Evolutionary conservation across 2,888 invertebrate species (phyloP), one percentile per base, ranked within the genome.

Genomic region (Pandemis cinnamomeana): DNA sequence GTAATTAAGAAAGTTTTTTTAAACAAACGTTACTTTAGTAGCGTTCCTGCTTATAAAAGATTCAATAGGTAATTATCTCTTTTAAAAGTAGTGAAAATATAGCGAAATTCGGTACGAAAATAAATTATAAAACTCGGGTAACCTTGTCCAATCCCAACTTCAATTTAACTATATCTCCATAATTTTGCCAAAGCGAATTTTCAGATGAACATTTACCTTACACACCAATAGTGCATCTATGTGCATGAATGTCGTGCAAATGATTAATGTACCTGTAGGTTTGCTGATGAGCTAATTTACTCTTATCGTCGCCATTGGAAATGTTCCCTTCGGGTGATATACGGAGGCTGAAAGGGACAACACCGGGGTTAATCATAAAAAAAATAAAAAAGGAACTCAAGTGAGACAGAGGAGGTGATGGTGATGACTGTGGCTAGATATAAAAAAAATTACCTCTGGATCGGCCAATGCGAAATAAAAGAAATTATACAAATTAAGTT

Each of bases 231-330:
- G 75, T 75, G 78, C 81, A 75, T 77, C 63, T 75, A 79, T 81
- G 83, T 81, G 78, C 76, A 78, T 80, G 84, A 80, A 77, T 80
- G 82, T 76, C 67, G 83, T 84, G 84, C 83, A 67, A 78, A 85
- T 86, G 86, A 82, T 78, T 83, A 78, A 91, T 92, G 88, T 95
- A 96, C 96, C 96, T 96, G 95, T 97, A 97, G 75, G 97, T 97
- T 93, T 97, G 97, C 87, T 96, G 96, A 92, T 96, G 88, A 95
- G 94, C 85, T 95, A 95, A 91, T 95, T 95, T 92, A 95, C 93
- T 93, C 91, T 96, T 96, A 88, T 96, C 96, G 81, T 95, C 95
- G 86, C 95, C 95, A 91, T 95, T 95, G 78, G 95, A 95, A 86
- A 96, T 95, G 87, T 93, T 91, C 88, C 94, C 94, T 86, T 95